Percentiles rank a stretch among this genome's conserved stretches.
Evolutionary conservation across 2,113 vertebrate species (phyloP).

Genomic region (Pelvicachromis taeniatus): DNA sequence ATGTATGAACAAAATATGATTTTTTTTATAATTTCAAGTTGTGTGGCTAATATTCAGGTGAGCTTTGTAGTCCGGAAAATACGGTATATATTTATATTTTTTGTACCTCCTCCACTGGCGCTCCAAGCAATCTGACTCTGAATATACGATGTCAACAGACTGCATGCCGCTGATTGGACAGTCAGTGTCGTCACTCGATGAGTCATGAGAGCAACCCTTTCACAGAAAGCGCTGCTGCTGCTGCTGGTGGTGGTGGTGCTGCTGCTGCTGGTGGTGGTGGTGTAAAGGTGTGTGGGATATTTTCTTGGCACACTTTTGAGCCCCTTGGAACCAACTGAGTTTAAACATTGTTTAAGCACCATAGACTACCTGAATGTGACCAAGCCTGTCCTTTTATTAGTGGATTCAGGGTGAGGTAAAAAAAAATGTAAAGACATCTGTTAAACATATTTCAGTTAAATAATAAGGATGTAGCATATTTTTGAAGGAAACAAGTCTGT

Average conservation of each 20-base stretch:
- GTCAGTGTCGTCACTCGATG: neutral
- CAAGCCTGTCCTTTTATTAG: neutral
- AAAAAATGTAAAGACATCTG: neutral
- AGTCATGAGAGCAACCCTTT: neutral
- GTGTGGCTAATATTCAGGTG: too few species aligned
- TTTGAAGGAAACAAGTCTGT: neutral
- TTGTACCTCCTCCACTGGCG: neutral
- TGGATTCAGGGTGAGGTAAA: neutral
- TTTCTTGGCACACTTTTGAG: too few species aligned
- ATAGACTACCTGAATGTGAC: too few species aligned
- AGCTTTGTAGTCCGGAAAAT: too few species aligned
- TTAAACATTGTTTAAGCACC: too few species aligned
- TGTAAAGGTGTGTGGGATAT: neutral
- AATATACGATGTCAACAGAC: neutral
- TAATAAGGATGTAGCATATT: neutral
- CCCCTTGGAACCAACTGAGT: too few species aligned
- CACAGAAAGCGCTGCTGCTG: neutral
- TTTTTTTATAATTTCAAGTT: too few species aligned
- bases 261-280: too few species aligned
- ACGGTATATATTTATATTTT: too few species aligned
- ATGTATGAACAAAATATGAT: too few species aligned
- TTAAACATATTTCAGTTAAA: neutral
- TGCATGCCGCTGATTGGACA: neutral
- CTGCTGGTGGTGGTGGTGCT: neutral
- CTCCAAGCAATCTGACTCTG: neutral